Evolutionary conservation across 64 coral and sea anemone species (phyloP).

Genomic region (Trachythela sp.): DNA sequence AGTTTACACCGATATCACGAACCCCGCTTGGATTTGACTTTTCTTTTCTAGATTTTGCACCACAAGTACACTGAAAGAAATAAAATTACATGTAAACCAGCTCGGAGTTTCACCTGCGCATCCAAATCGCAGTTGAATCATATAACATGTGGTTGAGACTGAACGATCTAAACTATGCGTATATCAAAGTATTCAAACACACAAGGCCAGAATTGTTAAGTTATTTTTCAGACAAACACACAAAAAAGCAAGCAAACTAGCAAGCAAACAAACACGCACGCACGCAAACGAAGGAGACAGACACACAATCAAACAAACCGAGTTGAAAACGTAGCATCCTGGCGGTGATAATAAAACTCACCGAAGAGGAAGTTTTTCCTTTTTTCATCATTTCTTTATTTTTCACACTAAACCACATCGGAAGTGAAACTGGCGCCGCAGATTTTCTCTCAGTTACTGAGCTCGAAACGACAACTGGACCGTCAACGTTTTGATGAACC

Average conservation of each 20-base stretch:
- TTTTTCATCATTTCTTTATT: neutral
- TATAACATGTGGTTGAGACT: too few species aligned
- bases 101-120: neutral
- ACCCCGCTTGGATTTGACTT: neutral
- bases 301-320: too few species aligned
- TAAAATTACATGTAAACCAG: neutral
- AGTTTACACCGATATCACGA: conserved; percentile 54
- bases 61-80: neutral
- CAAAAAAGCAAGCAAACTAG: too few species aligned
- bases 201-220: too few species aligned
- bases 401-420: neutral
- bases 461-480: neutral
- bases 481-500: neutral
- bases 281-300: too few species aligned
- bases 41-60: neutral
- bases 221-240: too few species aligned
- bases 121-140: too few species aligned
- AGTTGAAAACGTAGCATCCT: too few species aligned
- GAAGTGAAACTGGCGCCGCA: neutral
- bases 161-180: too few species aligned
- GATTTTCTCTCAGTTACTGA: neutral
- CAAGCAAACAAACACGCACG: too few species aligned
- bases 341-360: neutral
- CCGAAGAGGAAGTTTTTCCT: neutral
- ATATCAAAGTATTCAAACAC: too few species aligned